These are phyloP conservation scores for Dasypus novemcinctus DNA, from an alignment of 2,113 vertebrate genomes.

Conservation along the genomic window DNA sequence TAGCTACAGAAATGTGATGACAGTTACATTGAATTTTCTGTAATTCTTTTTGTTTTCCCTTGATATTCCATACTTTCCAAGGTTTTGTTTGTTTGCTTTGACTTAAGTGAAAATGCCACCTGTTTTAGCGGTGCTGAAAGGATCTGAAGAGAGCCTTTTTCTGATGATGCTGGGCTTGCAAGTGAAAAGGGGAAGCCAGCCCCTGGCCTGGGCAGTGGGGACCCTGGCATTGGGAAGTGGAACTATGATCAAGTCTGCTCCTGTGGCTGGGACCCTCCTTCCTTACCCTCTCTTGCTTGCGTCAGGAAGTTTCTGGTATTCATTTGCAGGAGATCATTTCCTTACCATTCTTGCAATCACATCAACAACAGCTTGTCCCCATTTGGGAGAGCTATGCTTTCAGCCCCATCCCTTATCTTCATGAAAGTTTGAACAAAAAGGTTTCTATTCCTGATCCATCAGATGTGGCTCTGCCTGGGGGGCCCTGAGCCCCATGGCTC, in stretches of 20 bases:
- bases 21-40: not conserved
- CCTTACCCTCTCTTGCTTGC: not conserved
- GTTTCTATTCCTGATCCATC: accelerated
- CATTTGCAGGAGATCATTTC: not conserved
- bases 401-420: not conserved
- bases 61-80: not conserved
- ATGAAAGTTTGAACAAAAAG: not conserved
- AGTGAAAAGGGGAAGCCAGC: not conserved
- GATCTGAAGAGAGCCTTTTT: not conserved
- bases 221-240: not conserved
- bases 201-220: not conserved
- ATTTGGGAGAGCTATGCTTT: not conserved
- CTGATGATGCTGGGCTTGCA: not conserved
- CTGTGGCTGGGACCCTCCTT: not conserved
- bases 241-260: too few relatives aligned
- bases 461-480: not conserved
- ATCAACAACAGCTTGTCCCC: not conserved
- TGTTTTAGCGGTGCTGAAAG: not conserved
- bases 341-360: not conserved
- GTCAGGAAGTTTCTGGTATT: not conserved
- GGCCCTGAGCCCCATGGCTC: too few relatives aligned
- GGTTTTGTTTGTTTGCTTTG: not conserved
- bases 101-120: not conserved
- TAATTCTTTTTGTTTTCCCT: not conserved
- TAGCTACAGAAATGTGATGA: not conserved